Base-by-base conservation (phyloP, 1,140 invertebrate species). In the Eriocheir sinensis region DNA sequence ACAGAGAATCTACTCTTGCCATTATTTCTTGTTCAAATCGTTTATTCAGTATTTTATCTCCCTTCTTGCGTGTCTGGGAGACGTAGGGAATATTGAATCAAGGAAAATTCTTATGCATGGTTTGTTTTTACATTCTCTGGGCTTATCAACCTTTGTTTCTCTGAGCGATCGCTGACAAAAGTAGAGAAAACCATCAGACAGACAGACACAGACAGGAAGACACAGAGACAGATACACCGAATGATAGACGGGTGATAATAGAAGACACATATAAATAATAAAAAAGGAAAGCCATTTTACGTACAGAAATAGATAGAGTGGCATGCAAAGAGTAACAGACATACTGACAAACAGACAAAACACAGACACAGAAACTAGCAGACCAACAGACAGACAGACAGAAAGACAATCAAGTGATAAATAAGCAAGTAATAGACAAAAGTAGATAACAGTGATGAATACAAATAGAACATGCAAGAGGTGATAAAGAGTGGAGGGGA, bases 191-290 rank as follows among this genome's bases (percentile, higher is more conserved):
- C 4, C 79, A 27, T 27, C 79, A 21, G 27, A 80, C 3, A 80
- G n/a, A 80, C 79, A 80, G n/a, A 80, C 79, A 80, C 79, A 80
- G n/a, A 80, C 79, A 80, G n/a, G 34, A 27, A 80, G n/a, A 80
- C 79, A 3, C 60, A 72, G 12, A 72, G 12, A 72, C 60, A 72
- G 12, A 72, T 27, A 72, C 60, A 72, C 60, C 9, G 12, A 72
- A 12, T 12, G 60, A 72, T 72, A 27, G 27, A n/a, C n/a, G n/a
- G n/a, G n/a, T n/a, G n/a, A n/a, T n/a, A n/a, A n/a, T n/a, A n/a
- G n/a, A n/a, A n/a, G n/a, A n/a, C n/a, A n/a, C n/a, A n/a, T n/a
- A n/a, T n/a, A n/a, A n/a, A n/a, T n/a, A n/a, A n/a, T n/a, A n/a
- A n/a, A n/a, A n/a, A n/a, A n/a, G n/a, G n/a, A n/a, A n/a, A n/a